phyloP scores from a whole-genome alignment of 2,888 invertebrate genomes.

The Drosophila mulleri region DNA sequence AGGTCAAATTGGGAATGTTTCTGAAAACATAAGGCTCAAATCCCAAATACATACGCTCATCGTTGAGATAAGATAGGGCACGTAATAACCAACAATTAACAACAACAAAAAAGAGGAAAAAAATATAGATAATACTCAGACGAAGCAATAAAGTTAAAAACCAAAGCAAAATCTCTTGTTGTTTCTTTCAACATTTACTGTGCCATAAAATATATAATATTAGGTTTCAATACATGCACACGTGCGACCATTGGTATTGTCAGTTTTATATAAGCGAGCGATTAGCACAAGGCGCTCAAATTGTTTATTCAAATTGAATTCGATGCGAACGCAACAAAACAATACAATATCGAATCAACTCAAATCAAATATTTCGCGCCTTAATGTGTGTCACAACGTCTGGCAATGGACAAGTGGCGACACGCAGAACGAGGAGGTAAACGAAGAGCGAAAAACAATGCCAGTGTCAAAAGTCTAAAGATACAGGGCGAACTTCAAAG shows the following conservation, averaged over 20 bases:
- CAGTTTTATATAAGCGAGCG: slow-evolving; percentile 54
- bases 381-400: slow-evolving; percentile 60
- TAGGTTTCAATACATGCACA: not conserved
- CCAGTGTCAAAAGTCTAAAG: slow-evolving; percentile 19
- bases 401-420: slow-evolving; percentile 31
- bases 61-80: slow-evolving; percentile 60
- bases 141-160: slow-evolving; percentile 39
- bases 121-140: slow-evolving; percentile 39
- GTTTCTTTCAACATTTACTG: slow-evolving; percentile 30
- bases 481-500: slow-evolving; percentile 2
- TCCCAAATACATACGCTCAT: slow-evolving; percentile 35
- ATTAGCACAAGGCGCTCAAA: slow-evolving; percentile 57
- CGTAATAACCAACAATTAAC: slow-evolving; percentile 68
- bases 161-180: slow-evolving; percentile 38
- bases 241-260: not conserved
- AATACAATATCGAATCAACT: slow-evolving; percentile 42
- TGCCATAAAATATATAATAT: slow-evolving; percentile 46
- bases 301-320: slow-evolving; percentile 73
- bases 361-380: slow-evolving; percentile 54
- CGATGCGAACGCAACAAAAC: slow-evolving; percentile 26
- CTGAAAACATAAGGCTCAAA: slow-evolving; percentile 34
- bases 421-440: not conserved
- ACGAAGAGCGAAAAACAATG: slow-evolving; percentile 6
- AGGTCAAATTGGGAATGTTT: slow-evolving; percentile 49
- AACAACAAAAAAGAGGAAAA: slow-evolving; percentile 7